phyloP scores from a whole-genome alignment of 2,888 invertebrate genomes.

The Lithophane ornitopus region DNA sequence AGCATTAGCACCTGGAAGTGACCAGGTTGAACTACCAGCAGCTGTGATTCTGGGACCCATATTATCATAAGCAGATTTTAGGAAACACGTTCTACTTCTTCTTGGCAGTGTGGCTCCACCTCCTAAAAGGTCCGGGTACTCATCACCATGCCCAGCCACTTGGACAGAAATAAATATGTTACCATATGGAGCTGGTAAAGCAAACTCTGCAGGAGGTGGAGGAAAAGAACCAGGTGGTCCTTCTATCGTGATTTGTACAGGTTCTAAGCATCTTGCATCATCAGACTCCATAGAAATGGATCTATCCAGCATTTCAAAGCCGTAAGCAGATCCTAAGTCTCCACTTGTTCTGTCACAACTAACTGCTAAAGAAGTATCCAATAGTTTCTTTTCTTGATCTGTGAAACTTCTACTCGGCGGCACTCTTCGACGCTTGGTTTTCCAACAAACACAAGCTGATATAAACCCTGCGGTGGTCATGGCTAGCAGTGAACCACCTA shows the following conservation, averaged over 20 bases:
- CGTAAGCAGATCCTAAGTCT: slow-evolving; percentile 90
- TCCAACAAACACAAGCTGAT: slow-evolving; percentile 88
- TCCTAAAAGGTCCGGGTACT: slow-evolving; percentile 95
- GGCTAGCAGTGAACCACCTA: slow-evolving; percentile 93
- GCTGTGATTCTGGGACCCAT: slow-evolving; percentile 97
- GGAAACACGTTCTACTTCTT: slow-evolving; percentile 87
- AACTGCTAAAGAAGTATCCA: slow-evolving; percentile 93
- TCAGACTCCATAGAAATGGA: slow-evolving; percentile 89
- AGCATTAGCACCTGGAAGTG: slow-evolving; percentile 92
- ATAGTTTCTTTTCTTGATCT: slow-evolving; percentile 96
- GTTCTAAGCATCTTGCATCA: slow-evolving; percentile 88
- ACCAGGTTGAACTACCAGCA: slow-evolving; percentile 96
- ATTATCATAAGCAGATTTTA: slow-evolving; percentile 95
- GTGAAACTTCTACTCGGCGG: slow-evolving; percentile 93
- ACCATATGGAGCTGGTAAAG: slow-evolving; percentile 90
- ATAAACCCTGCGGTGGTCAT: slow-evolving; percentile 92
- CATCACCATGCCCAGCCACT: slow-evolving; percentile 92
- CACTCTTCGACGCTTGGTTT: slow-evolving; percentile 94
- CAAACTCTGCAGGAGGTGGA: slow-evolving; percentile 87
- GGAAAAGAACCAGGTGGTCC: slow-evolving; percentile 85
- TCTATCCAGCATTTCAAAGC: slow-evolving; percentile 89
- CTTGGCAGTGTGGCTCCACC: slow-evolving; percentile 87
- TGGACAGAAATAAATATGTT: slow-evolving; percentile 97
- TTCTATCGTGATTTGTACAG: slow-evolving; percentile 92
- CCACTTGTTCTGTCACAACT: slow-evolving; percentile 93